Evolutionary conservation across 2,797 vertebrate genomes (phyloP).

Genomic region (Molossus alvarezi): DNA sequence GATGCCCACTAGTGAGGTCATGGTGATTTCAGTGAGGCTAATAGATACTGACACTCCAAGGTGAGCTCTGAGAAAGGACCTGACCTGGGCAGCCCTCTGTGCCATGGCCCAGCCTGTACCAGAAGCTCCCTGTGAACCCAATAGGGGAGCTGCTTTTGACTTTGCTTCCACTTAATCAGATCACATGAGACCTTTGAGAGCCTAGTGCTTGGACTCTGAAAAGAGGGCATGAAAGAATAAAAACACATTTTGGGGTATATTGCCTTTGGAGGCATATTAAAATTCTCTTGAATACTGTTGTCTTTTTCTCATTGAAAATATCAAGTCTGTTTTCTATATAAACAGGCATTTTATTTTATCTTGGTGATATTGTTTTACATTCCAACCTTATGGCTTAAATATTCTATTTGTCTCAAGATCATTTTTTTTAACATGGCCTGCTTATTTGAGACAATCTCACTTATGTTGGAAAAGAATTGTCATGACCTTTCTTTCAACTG

Average conservation of each 20-base stretch:
- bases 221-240: neutral
- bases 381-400: conserved; percentile 65
- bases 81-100: neutral
- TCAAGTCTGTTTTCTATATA: conserved; percentile 76
- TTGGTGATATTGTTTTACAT: conserved; percentile 70
- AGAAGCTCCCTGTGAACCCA: neutral
- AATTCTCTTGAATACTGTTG: conserved; percentile 49
- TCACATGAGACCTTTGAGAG: neutral
- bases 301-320: conserved; percentile 71
- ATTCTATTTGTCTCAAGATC: conserved; percentile 72
- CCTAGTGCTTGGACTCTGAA: neutral
- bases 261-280: conserved; percentile 41
- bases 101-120: neutral
- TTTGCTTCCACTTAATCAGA: conserved; percentile 28
- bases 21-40: neutral
- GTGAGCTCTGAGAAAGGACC: neutral
- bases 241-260: neutral
- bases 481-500: conserved; percentile 60
- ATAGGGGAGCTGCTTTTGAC: neutral
- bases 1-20: neutral
- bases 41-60: neutral
- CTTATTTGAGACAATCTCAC: conserved; percentile 36
- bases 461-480: conserved; percentile 37
- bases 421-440: neutral
- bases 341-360: conserved; percentile 78